Evolutionary conservation across 2,113 vertebrate genomes (phyloP).

Genomic region (Struthio camelus): DNA sequence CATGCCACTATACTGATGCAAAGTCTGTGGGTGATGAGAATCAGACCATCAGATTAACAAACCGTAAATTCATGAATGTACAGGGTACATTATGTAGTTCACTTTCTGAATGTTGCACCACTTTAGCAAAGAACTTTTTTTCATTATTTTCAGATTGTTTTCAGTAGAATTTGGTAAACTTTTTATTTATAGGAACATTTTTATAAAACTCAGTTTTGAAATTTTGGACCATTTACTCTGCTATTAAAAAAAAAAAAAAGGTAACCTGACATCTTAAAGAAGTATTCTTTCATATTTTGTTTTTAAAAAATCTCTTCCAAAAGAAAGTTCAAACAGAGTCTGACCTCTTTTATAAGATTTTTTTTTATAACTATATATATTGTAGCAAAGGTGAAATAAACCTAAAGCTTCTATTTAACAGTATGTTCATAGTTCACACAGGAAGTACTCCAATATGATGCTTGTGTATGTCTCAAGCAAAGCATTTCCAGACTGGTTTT

Average conservation of each 20-base stretch:
- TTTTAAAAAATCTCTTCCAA: neutral
- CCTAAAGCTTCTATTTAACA: neutral
- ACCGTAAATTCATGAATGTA: neutral
- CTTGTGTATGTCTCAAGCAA: neutral
- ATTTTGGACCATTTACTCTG: neutral
- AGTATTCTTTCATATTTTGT: neutral
- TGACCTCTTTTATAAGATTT: neutral
- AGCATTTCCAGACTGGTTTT: neutral
- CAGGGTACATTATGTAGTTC: neutral
- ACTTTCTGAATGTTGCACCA: neutral
- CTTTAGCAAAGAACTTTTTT: neutral
- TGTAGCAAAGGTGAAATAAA: neutral
- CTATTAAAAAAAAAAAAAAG: neutral
- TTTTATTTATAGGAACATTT: neutral
- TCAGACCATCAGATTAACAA: neutral
- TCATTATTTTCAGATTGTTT: neutral
- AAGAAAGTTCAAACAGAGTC: neutral
- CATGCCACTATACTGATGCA: neutral
- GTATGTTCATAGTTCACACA: neutral
- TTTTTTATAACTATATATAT: neutral
- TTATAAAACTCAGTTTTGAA: neutral
- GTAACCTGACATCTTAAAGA: neutral
- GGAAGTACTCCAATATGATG: neutral
- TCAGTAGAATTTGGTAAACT: neutral
- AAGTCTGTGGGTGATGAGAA: neutral